A percentile compares a stretch with the other conserved stretches of the same genome.
These are phyloP conservation scores for Meteorus colon DNA, from an alignment of 2,888 invertebrate genomes.

Conservation along the genomic window DNA sequence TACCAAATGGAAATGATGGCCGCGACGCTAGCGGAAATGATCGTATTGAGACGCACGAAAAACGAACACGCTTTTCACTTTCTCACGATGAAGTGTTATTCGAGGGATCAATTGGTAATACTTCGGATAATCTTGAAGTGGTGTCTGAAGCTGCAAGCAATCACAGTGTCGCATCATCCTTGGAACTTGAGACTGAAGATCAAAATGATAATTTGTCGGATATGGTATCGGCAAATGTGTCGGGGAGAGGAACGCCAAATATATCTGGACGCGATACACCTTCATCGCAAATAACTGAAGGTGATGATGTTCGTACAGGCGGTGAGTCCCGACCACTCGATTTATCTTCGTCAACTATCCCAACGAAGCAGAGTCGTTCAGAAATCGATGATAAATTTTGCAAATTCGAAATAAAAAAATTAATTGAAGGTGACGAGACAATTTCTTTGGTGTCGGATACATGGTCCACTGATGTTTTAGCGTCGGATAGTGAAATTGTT, in stretches of 20 bases:
- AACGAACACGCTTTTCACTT: conserved; percentile 80
- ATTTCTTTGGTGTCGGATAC: conserved; percentile 98
- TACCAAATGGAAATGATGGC: conserved; percentile 69
- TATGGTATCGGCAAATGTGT: conserved; percentile 97
- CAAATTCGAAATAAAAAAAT: conserved; percentile 93
- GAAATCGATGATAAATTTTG: conserved; percentile 99
- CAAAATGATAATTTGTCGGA: conserved; percentile 96
- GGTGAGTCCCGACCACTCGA: conserved; percentile 70
- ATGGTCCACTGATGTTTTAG: conserved; percentile 98
- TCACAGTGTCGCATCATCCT: conserved; percentile 93
- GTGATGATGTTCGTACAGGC: conserved; percentile 77
- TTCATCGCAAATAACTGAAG: conserved; percentile 91
- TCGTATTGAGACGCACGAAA: conserved; percentile 72
- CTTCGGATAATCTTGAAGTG: conserved; percentile 94
- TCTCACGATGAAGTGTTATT: conserved; percentile 85
- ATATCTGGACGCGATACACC: conserved; percentile 97
- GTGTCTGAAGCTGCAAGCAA: conserved; percentile 97
- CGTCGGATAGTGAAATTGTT: conserved; percentile 95
- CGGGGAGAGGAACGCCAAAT: conserved; percentile 93
- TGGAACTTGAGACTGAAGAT: conserved; percentile 91
- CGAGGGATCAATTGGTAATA: conserved; percentile 89
- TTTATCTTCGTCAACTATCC: conserved; percentile 71
- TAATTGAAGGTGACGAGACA: conserved; percentile 88
- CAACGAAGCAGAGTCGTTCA: conserved; percentile 84
- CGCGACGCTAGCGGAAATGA: conserved; percentile 63